Percentiles rank a stretch among this genome's conserved stretches.
Conservation (phyloP, 2,797 vertebrate species). For the Alcedo atthis region DNA sequence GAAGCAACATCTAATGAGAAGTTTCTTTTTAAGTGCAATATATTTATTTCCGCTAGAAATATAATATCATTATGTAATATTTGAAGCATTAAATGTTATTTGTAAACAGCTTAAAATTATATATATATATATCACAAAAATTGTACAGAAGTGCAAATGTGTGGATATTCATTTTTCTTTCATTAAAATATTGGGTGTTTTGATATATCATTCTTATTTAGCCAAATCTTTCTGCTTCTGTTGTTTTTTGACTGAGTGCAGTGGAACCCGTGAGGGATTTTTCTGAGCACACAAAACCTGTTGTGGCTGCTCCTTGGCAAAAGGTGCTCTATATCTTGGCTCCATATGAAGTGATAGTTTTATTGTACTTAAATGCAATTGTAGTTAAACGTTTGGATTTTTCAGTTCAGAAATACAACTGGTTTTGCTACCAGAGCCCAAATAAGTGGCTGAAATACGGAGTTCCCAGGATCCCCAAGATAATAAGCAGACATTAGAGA, state of each 20-base stretch:
- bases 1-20: conserved; percentile 80
- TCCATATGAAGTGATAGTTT: neutral
- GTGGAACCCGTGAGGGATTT: neutral
- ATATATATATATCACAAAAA: conserved; percentile 78
- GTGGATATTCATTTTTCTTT: conserved; percentile 79
- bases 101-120: conserved; percentile 91
- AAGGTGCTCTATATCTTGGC: neutral
- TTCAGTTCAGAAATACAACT: neutral
- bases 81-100: conserved; percentile 91
- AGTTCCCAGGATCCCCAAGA: neutral
- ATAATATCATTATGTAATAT: conserved; percentile 91
- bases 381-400: neutral
- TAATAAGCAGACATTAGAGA: neutral
- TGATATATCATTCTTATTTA: conserved; percentile 63
- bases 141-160: conserved; percentile 81
- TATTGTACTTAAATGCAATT: neutral
- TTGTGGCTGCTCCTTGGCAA: neutral
- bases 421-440: neutral
- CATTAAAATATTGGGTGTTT: conserved; percentile 80
- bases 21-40: conserved; percentile 98
- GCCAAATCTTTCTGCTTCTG: conserved; percentile 1
- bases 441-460: neutral
- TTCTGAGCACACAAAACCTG: neutral
- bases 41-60: conserved; percentile 99
- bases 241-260: neutral